Percentiles rank a stretch among this genome's conserved stretches.
phyloP scores from a whole-genome alignment of 64 coral and sea anemone genomes.

The Actinia equina region DNA sequence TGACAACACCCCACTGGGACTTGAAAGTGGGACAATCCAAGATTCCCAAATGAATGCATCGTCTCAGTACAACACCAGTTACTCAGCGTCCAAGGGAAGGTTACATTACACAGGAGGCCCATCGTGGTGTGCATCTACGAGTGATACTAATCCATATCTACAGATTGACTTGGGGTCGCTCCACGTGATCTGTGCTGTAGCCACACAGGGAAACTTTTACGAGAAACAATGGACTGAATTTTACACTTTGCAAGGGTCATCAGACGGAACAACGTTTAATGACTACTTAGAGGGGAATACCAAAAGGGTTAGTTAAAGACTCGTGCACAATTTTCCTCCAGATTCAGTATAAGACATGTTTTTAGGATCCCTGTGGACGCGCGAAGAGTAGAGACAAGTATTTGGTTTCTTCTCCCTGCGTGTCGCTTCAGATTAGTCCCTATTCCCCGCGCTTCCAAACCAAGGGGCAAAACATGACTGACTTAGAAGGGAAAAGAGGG shows the following conservation, averaged over 20 bases:
- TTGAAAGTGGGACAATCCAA: neutral
- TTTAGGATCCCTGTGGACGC: too few relatives aligned
- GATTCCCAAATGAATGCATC: conserved; percentile 4
- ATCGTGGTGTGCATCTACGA: conserved; percentile 3
- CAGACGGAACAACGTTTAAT: neutral
- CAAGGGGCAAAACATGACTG: too few relatives aligned
- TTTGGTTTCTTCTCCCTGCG: too few relatives aligned
- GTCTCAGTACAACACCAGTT: neutral
- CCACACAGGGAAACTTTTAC: neutral
- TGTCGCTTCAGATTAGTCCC: too few relatives aligned
- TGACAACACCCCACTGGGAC: neutral
- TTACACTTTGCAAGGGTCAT: neutral
- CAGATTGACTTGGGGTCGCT: conserved; percentile 1
- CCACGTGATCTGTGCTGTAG: conserved; percentile 15
- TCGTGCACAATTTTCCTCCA: neutral
- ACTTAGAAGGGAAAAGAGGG: too few relatives aligned
- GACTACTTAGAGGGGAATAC: neutral
- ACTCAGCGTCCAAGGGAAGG: neutral
- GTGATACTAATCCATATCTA: conserved; percentile 7
- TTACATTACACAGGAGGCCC: conserved; percentile 1
- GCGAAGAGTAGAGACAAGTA: too few relatives aligned
- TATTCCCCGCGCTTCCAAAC: too few relatives aligned
- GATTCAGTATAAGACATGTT: too few relatives aligned
- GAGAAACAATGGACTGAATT: neutral
- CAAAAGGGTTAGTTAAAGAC: neutral